Conservation (phyloP, 2,113 vertebrate species). For the Ceratotherium simum region DNA sequence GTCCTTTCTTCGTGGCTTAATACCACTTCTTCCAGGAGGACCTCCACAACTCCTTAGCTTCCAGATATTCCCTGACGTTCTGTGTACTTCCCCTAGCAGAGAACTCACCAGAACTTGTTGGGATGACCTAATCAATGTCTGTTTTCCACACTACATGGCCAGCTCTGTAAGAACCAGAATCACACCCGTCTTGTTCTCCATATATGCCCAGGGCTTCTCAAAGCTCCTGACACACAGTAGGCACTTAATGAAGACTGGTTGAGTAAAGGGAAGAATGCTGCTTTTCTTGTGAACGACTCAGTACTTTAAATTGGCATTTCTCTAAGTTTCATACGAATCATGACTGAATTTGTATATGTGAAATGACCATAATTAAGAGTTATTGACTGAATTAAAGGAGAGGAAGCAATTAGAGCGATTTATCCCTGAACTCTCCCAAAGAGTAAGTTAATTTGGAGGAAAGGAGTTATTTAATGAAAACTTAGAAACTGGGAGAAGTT, state of each 20-base stretch:
- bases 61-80: neutral
- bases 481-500: neutral
- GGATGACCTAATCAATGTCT: neutral
- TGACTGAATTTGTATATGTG: neutral
- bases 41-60: neutral
- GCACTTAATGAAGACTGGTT: neutral
- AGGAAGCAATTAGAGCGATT: neutral
- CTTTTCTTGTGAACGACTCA: neutral
- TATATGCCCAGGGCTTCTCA: neutral
- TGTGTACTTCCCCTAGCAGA: neutral
- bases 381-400: neutral
- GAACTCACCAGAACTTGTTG: neutral
- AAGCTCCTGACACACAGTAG: neutral
- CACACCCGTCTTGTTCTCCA: neutral
- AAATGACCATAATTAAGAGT: slow-evolving; percentile 28
- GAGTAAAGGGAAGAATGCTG: neutral
- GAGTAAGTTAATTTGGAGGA: neutral
- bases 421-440: neutral
- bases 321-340: neutral
- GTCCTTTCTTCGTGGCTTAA: neutral
- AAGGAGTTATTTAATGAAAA: slow-evolving; percentile 25
- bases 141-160: neutral
- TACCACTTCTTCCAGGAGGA: neutral
- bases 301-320: neutral
- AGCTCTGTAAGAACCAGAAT: neutral